These are phyloP conservation scores for Oncorhynchus keta DNA, from an alignment of 2,113 vertebrate genomes.

Conservation along the genomic window DNA sequence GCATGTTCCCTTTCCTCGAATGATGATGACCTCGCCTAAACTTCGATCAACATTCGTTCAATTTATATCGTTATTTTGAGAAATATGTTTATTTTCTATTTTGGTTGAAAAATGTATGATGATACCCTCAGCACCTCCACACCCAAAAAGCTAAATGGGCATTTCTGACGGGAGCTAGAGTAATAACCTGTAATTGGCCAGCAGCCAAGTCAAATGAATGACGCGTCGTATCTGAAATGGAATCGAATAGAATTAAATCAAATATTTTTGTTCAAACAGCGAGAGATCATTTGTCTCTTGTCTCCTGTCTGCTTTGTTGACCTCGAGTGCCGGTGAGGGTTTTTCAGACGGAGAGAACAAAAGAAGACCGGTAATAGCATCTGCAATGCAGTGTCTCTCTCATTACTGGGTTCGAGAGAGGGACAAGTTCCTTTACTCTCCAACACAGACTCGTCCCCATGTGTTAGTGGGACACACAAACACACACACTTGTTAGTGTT, in stretches of 20 bases:
- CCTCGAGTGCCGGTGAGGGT: background rate
- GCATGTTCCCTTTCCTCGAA: background rate
- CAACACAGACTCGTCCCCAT: too few species aligned
- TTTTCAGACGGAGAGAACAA: constrained; percentile 21
- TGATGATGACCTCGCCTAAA: background rate
- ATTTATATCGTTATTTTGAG: background rate
- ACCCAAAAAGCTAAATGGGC: background rate
- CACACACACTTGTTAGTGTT: background rate
- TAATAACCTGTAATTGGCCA: background rate
- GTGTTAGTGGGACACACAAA: background rate
- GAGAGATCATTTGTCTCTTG: constrained; percentile 21
- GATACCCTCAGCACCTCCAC: background rate
- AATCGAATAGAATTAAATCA: constrained; percentile 19
- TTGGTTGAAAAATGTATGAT: background rate
- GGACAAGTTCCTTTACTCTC: background rate
- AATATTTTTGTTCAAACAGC: constrained; percentile 22
- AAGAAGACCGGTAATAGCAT: constrained; percentile 41
- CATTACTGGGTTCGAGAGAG: constrained; percentile 14
- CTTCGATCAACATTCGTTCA: background rate
- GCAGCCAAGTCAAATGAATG: constrained; percentile 12
- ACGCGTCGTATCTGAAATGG: constrained; percentile 18
- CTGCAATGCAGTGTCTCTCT: constrained; percentile 57
- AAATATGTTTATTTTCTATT: background rate
- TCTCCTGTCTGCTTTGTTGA: constrained; percentile 19
- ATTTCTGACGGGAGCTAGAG: background rate